Evolutionary conservation across 2,797 vertebrate species (phyloP), one percentile per base, ranked within the genome.

Genomic region (Malacoraja senta): DNA sequence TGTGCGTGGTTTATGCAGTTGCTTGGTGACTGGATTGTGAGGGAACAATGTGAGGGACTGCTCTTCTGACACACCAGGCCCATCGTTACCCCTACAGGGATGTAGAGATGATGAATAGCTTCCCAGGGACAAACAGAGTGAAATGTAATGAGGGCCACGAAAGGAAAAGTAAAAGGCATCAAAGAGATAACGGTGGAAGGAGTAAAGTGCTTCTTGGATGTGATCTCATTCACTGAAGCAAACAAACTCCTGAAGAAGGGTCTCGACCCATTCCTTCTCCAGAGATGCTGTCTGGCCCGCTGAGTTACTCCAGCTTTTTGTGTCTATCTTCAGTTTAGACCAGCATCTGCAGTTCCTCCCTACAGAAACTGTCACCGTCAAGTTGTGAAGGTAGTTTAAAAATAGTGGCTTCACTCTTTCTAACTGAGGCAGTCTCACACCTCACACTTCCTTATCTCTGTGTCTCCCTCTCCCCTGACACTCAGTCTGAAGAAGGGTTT

Each of bases 91-190:
- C 95, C 94, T 95, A 95, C 95, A 95, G 96, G 93, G 96, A 97
- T 95, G 96, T 95, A 95, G 95, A 95, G 95, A 96, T 96, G 95
- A 97, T 97, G 96, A 97, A 97, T 96, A 96, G 96, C 96, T 96
- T 97, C 96, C 96, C 74, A 32, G 93, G 63, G 93, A 93, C 65
- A 93, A 72, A 86, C 93, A 96, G 95, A 97, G 95, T 94, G 94
- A 95, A 95, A 96, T 94, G 95, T 96, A 96, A 96, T 96, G 96
- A 96, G 95, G 94, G 96, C 94, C 95, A 94, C 95, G 93, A 91
- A 95, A 94, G 94, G 93, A 76, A 81, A 92, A 93, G 24, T 53
- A 88, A 93, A 83, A 94, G 84, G 63, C 95, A 95, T 95, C 95
- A 96, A 93, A 97, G 95, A 96, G 95, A 96, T 96, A 96, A 96